Percentiles rank a stretch among this genome's conserved stretches.
phyloP scores from a whole-genome alignment of 2,888 invertebrate species.

The Callyntrura guangdongensis region DNA sequence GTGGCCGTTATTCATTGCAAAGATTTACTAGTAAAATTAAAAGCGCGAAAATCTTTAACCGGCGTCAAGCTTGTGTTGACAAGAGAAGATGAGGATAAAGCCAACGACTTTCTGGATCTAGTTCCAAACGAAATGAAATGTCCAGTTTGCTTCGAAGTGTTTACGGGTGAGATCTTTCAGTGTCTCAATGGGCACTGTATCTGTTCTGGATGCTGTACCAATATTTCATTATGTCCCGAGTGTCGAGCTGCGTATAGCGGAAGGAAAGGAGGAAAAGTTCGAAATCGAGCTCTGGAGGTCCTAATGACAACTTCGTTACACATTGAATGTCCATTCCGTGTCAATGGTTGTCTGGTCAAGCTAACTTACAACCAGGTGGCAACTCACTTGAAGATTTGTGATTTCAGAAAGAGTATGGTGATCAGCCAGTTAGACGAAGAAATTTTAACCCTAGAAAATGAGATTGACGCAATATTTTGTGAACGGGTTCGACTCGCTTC shows the following conservation, averaged over 20 bases:
- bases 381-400: background rate
- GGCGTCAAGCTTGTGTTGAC: background rate
- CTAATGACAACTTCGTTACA: background rate
- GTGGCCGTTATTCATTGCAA: background rate
- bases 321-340: background rate
- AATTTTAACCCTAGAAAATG: too few species aligned
- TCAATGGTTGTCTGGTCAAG: background rate
- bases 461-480: too few species aligned
- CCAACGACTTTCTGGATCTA: background rate
- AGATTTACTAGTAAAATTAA: background rate
- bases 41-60: background rate
- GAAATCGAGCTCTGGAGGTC: background rate
- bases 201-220: background rate
- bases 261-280: background rate
- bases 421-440: too few species aligned
- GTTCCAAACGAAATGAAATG: background rate
- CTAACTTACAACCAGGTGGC: background rate
- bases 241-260: background rate
- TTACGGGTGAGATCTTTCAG: background rate
- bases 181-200: slow-evolving; percentile 1
- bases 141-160: slow-evolving; percentile 12
- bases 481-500: too few species aligned
- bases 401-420: too few species aligned
- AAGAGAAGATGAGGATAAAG: background rate
- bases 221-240: background rate